These are phyloP conservation scores for Amphilophus citrinellus DNA, from an alignment of 2,113 vertebrate genomes.

Conservation along the genomic window DNA sequence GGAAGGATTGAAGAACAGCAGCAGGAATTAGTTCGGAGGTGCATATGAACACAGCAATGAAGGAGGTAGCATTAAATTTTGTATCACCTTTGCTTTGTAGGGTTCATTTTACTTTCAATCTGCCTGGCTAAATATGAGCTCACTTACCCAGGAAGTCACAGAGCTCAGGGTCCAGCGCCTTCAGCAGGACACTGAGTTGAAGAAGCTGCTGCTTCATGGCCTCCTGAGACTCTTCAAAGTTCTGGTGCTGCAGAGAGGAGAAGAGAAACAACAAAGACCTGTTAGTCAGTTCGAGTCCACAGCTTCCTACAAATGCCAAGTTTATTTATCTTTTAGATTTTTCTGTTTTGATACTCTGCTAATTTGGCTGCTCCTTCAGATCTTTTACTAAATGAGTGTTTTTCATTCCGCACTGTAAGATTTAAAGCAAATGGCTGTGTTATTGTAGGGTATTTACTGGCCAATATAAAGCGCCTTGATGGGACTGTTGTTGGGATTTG, in stretches of 20 bases:
- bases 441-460: too few species aligned
- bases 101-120: background rate
- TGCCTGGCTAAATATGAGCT: background rate
- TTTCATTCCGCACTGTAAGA: too few species aligned
- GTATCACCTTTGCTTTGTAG: background rate
- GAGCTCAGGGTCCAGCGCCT: slow-evolving; percentile 88
- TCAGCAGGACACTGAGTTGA: slow-evolving; percentile 87
- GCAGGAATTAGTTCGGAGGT: background rate
- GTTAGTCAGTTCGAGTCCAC: fast-evolving
- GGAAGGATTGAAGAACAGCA: too few species aligned
- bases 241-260: slow-evolving; percentile 84
- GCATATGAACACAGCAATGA: background rate
- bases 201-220: slow-evolving; percentile 93
- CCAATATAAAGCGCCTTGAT: too few species aligned
- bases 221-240: slow-evolving; percentile 95
- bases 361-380: background rate
- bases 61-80: background rate
- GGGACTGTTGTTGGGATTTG: too few species aligned
- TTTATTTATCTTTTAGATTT: background rate
- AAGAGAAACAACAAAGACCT: background rate
- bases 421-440: too few species aligned
- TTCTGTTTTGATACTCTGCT: background rate
- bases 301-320: background rate
- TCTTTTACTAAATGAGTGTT: background rate
- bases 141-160: slow-evolving; percentile 90